phyloP scores from a whole-genome alignment of 2,888 invertebrate species.

The Parnassius apollo region DNA sequence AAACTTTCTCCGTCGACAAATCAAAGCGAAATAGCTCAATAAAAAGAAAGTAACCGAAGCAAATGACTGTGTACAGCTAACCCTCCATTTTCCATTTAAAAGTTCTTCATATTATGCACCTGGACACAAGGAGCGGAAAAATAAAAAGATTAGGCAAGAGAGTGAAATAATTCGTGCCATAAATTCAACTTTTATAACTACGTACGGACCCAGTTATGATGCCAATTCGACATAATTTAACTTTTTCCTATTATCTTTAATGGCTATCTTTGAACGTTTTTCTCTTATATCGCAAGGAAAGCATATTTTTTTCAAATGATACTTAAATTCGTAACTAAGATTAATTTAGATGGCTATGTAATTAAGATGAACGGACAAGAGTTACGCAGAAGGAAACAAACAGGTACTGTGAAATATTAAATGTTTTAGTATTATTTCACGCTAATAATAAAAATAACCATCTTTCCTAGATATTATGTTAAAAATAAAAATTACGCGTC shows the following conservation, averaged over 20 bases:
- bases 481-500: too few species aligned
- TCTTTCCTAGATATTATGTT: too few species aligned
- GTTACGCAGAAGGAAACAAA: too few species aligned
- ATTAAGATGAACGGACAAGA: too few species aligned
- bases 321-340: neutral
- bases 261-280: constrained; percentile 69
- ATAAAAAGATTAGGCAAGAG: constrained; percentile 64
- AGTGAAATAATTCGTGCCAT: constrained; percentile 74
- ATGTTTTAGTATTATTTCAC: too few species aligned
- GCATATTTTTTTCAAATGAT: constrained; percentile 47
- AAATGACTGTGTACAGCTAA: constrained; percentile 50
- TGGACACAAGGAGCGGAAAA: constrained; percentile 56
- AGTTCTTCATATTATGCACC: constrained; percentile 71
- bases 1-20: constrained; percentile 48
- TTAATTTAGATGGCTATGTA: too few species aligned
- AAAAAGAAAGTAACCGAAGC: constrained; percentile 52
- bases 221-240: constrained; percentile 78
- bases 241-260: constrained; percentile 80
- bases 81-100: constrained; percentile 57
- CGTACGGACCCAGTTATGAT: constrained; percentile 47
- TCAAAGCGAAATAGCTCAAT: constrained; percentile 59
- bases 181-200: constrained; percentile 78
- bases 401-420: too few species aligned
- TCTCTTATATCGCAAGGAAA: constrained; percentile 63
- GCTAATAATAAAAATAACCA: too few species aligned